Conservation (phyloP, 1,140 invertebrate species). For the Drosophila oshimai region DNA sequence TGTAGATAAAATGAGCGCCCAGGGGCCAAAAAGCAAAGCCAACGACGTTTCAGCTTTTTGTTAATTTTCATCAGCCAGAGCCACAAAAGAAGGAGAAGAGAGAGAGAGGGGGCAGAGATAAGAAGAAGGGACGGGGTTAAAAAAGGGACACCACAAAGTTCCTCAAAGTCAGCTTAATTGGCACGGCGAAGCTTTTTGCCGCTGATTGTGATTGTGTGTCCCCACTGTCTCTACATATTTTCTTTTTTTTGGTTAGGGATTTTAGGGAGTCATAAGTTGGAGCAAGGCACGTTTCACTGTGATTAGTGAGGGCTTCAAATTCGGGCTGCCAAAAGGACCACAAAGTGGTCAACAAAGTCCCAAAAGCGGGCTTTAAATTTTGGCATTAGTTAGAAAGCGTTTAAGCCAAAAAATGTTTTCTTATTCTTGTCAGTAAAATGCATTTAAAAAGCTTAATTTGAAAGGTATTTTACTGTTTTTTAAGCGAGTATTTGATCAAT, state of each 20-base stretch:
- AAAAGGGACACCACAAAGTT: constrained; percentile 33
- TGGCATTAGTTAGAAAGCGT: neutral
- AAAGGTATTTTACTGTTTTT: too few species aligned
- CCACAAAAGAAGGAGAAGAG: constrained; percentile 44
- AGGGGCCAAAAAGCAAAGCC: constrained; percentile 52
- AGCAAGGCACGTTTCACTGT: constrained; percentile 30
- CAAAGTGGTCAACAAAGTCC: neutral
- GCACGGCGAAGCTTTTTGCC: constrained; percentile 45
- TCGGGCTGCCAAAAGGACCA: neutral
- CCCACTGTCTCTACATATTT: constrained; percentile 4
- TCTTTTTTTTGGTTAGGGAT: neutral
- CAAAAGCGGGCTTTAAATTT: neutral
- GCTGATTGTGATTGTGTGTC: constrained; percentile 37
- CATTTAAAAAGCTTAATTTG: too few species aligned
- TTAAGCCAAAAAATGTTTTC: neutral
- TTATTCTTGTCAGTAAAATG: too few species aligned
- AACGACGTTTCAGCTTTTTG: constrained; percentile 60
- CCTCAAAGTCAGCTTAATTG: constrained; percentile 72
- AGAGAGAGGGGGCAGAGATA: neutral
- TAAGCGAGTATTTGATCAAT: too few species aligned
- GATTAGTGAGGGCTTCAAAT: constrained; percentile 21
- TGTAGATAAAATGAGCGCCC: constrained; percentile 49
- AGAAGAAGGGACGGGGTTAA: neutral
- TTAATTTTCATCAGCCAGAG: constrained; percentile 69
- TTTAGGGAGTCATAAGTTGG: constrained; percentile 4